phyloP scores from a whole-genome alignment of 1,140 invertebrate species.

The Scaptodrosophila lebanonensis region DNA sequence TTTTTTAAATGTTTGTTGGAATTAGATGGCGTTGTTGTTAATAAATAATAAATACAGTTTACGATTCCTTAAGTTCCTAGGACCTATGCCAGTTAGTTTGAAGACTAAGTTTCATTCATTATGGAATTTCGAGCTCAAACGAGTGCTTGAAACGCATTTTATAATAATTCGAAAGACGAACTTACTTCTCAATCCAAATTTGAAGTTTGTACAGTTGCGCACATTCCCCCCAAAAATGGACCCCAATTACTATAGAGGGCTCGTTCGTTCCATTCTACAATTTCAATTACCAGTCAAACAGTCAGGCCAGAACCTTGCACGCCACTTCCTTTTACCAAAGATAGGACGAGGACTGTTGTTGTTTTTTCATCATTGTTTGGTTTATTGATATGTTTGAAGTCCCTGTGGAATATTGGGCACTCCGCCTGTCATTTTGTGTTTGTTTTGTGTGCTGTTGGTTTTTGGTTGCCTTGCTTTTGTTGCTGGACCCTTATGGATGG shows the following conservation, averaged over 20 bases:
- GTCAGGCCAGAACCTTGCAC: background rate
- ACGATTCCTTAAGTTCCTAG: no score
- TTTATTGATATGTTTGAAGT: slow-evolving; percentile 59
- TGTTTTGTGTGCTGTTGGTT: slow-evolving; percentile 30
- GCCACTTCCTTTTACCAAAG: background rate
- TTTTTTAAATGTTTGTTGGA: no score
- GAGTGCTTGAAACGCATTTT: no score
- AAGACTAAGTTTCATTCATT: no score
- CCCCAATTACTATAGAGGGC: slow-evolving; percentile 28
- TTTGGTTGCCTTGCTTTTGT: no score
- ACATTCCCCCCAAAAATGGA: no score
- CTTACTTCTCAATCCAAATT: no score
- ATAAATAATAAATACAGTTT: no score
- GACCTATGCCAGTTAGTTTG: no score
- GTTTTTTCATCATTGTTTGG: slow-evolving; percentile 57
- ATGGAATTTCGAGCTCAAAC: no score
- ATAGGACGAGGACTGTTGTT: slow-evolving; percentile 26
- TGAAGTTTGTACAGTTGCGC: slow-evolving; percentile 55
- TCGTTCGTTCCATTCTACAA: slow-evolving; percentile 38
- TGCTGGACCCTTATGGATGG: slow-evolving; percentile 13
- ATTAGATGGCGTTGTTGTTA: no score
- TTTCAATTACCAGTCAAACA: slow-evolving; percentile 52
- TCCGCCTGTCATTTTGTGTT: slow-evolving; percentile 37
- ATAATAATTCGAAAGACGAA: no score
- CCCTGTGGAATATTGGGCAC: slow-evolving; percentile 40